Evolutionary conservation across 1,140 invertebrate species (phyloP), one percentile per base, ranked within the genome.

Genomic region (Gryon sp.): DNA sequence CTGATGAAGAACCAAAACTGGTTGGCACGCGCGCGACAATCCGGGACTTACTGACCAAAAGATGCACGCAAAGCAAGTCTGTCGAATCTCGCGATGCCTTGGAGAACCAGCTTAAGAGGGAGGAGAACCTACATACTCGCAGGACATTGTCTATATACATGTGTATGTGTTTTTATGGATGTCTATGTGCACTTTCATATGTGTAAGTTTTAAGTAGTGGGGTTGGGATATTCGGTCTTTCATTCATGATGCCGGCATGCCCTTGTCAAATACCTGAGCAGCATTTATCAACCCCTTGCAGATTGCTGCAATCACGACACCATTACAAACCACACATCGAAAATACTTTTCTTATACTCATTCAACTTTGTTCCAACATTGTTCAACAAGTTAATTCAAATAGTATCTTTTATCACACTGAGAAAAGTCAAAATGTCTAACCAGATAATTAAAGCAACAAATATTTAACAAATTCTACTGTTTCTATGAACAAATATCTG

Each of bases 171-270:
- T n/a, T n/a, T n/a, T n/a, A n/a, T n/a, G n/a, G n/a, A n/a, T n/a
- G n/a, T n/a, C n/a, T n/a, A n/a, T n/a, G n/a, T n/a, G n/a, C n/a
- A n/a, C n/a, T n/a, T n/a, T n/a, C n/a, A n/a, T n/a, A n/a, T n/a
- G n/a, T n/a, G n/a, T n/a, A n/a, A n/a, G n/a, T 62, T 48, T 55
- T 55, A 68, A 28, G 59, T 48, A 34, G 65, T 80, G 79, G 84
- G 80, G 80, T 60, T 22, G 82, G 76, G 83, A 81, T 78, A 78
- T 69, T 81, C 74, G 55, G 55, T 40, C 41, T 52, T 81, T 85
- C 85, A 86, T 87, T 87, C 86, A 88, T 87, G 78, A 60, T 79
- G 48, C 76, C 75, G 55, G n/a, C 65, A 83, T 84, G 84, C 86
- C 84, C 76, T 80, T 81, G 77, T 86, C 77, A 78, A 80, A 77